Evolutionary conservation across 2,113 vertebrate genomes (phyloP).

Genomic region (Hassar affinis): DNA sequence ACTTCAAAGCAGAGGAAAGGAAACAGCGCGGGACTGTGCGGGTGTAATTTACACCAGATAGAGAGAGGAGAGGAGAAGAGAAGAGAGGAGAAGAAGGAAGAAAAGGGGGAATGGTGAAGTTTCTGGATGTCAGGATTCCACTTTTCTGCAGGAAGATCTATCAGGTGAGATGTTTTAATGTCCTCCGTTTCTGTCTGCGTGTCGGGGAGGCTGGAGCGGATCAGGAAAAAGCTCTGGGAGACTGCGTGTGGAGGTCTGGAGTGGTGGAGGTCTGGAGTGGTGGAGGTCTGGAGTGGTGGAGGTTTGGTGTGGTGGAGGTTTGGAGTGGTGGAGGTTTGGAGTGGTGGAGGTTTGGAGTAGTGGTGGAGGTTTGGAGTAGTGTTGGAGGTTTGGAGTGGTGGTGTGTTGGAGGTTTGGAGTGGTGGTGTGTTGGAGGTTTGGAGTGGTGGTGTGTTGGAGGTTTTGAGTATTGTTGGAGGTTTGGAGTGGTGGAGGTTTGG

Average conservation of each 20-base stretch:
- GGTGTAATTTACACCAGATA: background rate
- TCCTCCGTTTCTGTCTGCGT: background rate
- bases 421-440: background rate
- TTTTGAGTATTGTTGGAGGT: background rate
- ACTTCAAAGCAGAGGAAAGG: background rate
- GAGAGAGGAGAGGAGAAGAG: background rate
- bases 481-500: background rate
- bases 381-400: too few relatives aligned
- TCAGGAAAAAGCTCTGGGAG: too few relatives aligned
- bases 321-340: too few relatives aligned
- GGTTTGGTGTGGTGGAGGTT: too few relatives aligned
- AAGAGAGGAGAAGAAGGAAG: too few relatives aligned
- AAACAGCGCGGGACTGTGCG: constrained; percentile 1
- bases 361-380: too few relatives aligned
- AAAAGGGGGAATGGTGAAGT: background rate
- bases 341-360: too few relatives aligned
- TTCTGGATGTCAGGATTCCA: background rate
- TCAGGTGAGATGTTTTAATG: background rate
- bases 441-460: background rate
- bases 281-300: too few relatives aligned
- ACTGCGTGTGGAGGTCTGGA: background rate
- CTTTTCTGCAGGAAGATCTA: background rate
- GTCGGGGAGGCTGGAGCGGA: background rate
- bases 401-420: too few relatives aligned
- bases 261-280: too few relatives aligned